Conservation (phyloP, 2,113 vertebrate genomes). For the Mobula birostris region DNA sequence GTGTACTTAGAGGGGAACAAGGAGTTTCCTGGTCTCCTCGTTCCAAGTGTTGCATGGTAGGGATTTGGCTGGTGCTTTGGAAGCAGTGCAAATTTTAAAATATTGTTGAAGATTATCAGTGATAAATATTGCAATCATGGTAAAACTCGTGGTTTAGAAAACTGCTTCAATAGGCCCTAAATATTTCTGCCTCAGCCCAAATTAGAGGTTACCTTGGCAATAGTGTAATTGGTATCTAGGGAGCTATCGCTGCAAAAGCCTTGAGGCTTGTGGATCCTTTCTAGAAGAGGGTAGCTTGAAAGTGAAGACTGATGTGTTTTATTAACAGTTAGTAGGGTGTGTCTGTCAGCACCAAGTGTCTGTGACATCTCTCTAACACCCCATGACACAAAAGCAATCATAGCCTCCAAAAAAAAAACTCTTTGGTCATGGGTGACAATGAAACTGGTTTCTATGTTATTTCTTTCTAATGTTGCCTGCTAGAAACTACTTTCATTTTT, state of each 20-base stretch:
- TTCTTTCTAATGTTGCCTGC: background rate
- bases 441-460: conserved; percentile 14
- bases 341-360: conserved; percentile 12
- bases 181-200: background rate
- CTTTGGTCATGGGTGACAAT: background rate
- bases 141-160: background rate
- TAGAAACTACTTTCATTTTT: background rate
- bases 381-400: conserved; percentile 23
- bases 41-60: too few relatives aligned
- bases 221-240: background rate
- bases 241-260: background rate
- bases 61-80: background rate
- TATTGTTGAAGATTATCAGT: background rate
- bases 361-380: conserved; percentile 26
- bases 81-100: background rate
- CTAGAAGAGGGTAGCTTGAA: background rate
- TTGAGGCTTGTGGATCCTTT: background rate
- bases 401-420: background rate
- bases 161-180: too few relatives aligned
- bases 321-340: conserved; percentile 25
- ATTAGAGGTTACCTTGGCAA: background rate
- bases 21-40: background rate
- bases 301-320: conserved; percentile 32
- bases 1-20: background rate
- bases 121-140: background rate